Evolutionary conservation across 2,113 vertebrate species (phyloP), one percentile per base, ranked within the genome.

Genomic region (Alosa alosa): DNA sequence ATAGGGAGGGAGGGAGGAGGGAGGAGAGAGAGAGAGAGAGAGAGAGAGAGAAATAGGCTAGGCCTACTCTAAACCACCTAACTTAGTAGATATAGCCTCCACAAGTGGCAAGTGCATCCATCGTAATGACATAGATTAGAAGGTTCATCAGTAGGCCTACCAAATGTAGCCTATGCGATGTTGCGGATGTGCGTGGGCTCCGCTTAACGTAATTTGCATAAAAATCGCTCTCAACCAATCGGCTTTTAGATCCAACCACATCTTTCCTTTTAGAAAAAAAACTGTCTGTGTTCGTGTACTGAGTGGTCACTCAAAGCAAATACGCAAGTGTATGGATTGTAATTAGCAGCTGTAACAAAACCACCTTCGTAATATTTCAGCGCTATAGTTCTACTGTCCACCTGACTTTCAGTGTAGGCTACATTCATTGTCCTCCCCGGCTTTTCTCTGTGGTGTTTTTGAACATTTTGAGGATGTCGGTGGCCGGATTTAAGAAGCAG

Each of bases 401-500:
- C 31, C 31, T 78, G 31, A 1, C 13, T 36, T 36, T 78, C 13
- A 78, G 72, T 39, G 31, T 15, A 78, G 55, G 15, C 20, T 86
- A 81, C 84, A 15, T 3, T 82, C 45, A 13, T 72, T 31, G 36
- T 36, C 50, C 81, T 17, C 11, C 11, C 81, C 49, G 11, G 78
- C 82, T 52, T 72, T 72, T 84, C 72, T 36, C 36, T 36, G 72
- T 78, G 36, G 72, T 78, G 72, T 78, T 78, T 78, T 78, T 78
- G 72, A 15, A 78, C 55, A 78, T 82, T 81, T 46, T 22, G 44
- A 95, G 86, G 89, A 98, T 97, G 97, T 97, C 96, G 22, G 95
- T 97, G 87, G 96, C 96, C 83, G 97, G 97, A 87, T 94, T 98
- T 85, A 98, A 97, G 94, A 98, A 98, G 93, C 97, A 97, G 94